These are phyloP conservation scores for Lycaon pictus DNA, from an alignment of 2,113 vertebrate species.

Conservation along the genomic window DNA sequence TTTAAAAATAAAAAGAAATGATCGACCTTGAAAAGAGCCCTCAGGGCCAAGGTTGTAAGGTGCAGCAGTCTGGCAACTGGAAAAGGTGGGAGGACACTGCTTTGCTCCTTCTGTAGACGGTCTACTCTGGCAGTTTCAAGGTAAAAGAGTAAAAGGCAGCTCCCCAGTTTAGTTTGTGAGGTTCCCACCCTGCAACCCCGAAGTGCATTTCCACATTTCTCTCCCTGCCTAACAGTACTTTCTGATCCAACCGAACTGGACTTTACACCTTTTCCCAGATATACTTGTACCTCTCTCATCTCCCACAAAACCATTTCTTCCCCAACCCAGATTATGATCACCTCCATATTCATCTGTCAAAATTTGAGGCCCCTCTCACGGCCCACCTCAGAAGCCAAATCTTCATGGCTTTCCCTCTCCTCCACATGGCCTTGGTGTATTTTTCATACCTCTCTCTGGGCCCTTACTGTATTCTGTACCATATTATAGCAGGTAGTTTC, in stretches of 20 bases:
- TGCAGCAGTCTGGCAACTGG: neutral
- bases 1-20: neutral
- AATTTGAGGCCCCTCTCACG: neutral
- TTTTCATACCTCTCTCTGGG: neutral
- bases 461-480: neutral
- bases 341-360: neutral
- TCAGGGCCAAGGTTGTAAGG: neutral
- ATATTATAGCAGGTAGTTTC: neutral
- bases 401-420: neutral
- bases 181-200: neutral
- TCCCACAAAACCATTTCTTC: neutral
- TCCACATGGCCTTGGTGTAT: neutral
- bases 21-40: slow-evolving; percentile 17
- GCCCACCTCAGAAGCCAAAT: neutral
- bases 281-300: neutral
- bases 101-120: neutral
- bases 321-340: neutral
- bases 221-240: neutral
- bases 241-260: neutral
- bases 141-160: neutral
- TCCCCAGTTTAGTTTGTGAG: neutral
- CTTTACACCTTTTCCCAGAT: neutral
- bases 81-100: neutral
- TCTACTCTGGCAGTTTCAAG: neutral
- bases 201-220: neutral